Evolutionary conservation across 2,888 invertebrate species (phyloP).

Genomic region (Lasioglossum malachurum): DNA sequence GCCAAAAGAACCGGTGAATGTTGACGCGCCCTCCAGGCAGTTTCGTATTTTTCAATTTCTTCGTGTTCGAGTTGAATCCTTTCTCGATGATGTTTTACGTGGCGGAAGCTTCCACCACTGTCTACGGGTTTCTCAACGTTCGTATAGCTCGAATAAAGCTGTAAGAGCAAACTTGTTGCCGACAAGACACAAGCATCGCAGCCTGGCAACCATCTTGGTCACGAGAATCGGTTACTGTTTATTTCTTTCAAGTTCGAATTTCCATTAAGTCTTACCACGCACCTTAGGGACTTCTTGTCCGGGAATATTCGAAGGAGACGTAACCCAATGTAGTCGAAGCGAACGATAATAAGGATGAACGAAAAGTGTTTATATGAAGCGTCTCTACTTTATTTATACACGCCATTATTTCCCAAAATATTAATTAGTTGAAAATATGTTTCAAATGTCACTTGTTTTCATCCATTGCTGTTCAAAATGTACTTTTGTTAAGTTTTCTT

Average conservation of each 20-base stretch:
- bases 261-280: not conserved
- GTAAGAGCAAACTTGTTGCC: not conserved
- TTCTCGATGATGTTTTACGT: not conserved
- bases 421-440: not conserved
- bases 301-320: not conserved
- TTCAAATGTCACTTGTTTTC: not conserved
- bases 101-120: not conserved
- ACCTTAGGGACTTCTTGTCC: not conserved
- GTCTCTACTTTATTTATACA: not conserved
- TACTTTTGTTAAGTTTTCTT: not conserved
- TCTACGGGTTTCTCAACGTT: not conserved
- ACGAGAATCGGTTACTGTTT: not conserved
- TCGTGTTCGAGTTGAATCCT: not conserved
- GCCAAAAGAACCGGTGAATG: not conserved
- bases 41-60: slow-evolving; percentile 6
- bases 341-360: not conserved
- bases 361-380: not conserved
- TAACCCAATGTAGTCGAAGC: not conserved
- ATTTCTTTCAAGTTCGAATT: not conserved
- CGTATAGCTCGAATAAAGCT: not conserved
- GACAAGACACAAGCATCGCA: not conserved
- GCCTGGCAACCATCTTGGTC: not conserved
- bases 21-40: not conserved
- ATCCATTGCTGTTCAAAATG: not conserved
- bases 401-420: too few relatives aligned